A percentile compares a stretch with the other conserved stretches of the same genome.
Conservation (phyloP, 2,888 invertebrate species). For the Cyaniris semiargus region DNA sequence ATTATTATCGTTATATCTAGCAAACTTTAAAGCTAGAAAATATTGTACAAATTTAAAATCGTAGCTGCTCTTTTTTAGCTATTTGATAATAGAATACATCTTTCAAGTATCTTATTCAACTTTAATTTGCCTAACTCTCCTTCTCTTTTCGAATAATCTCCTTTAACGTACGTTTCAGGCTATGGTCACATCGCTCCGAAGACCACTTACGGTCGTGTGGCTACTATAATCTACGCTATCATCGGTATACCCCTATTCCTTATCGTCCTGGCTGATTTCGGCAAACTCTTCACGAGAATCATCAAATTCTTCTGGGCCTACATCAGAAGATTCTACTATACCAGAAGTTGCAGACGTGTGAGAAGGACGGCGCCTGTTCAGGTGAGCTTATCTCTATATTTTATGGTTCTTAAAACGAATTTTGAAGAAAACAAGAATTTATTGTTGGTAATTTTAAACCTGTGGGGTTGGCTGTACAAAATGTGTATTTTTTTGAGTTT, state of each 20-base stretch:
- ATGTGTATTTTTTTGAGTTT: too few relatives aligned
- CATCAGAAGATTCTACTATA: conserved; percentile 90
- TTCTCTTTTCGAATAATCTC: not conserved
- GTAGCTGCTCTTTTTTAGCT: not conserved
- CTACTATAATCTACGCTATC: conserved; percentile 96
- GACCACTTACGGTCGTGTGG: conserved; percentile 90
- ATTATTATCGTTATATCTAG: too few relatives aligned
- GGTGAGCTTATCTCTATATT: conserved; percentile 61
- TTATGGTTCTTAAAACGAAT: too few relatives aligned
- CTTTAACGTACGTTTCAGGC: conserved; percentile 83
- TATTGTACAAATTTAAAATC: too few relatives aligned
- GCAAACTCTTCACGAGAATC: conserved; percentile 93
- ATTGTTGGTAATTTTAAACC: too few relatives aligned
- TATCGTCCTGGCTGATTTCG: conserved; percentile 96
- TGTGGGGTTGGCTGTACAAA: too few relatives aligned
- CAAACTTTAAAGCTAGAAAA: too few relatives aligned
- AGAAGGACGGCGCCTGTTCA: conserved; percentile 87
- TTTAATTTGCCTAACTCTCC: not conserved
- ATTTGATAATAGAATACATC: not conserved
- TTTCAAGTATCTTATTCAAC: not conserved
- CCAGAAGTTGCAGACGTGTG: conserved; percentile 89
- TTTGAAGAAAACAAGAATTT: too few relatives aligned
- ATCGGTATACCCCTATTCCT: conserved; percentile 98
- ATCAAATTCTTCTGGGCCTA: conserved; percentile 95
- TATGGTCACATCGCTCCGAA: conserved; percentile 98